These are phyloP conservation scores for Orussus abietinus DNA, from an alignment of 1,140 invertebrate genomes.

Conservation along the genomic window DNA sequence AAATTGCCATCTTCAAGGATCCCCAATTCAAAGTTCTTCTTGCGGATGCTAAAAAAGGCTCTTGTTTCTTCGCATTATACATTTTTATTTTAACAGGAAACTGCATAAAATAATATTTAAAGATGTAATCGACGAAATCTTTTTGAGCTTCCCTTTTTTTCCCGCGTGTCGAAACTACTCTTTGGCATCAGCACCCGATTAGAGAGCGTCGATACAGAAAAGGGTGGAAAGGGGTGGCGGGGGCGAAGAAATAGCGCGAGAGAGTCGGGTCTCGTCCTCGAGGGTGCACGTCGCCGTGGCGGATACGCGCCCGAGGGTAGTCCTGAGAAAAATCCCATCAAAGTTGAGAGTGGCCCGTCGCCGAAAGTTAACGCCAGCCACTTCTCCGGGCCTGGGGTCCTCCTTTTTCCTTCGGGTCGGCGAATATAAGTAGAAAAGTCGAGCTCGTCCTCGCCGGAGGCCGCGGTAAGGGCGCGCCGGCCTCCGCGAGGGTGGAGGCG, in stretches of 20 bases:
- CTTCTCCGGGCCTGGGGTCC: conserved; percentile 11
- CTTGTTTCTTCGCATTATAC: no score
- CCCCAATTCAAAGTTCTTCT: no score
- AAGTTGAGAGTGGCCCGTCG: conserved; percentile 35
- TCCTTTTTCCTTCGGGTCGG: conserved; percentile 15
- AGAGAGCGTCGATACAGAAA: conserved; percentile 27
- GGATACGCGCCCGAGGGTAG: no score
- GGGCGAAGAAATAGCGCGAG: conserved; percentile 3
- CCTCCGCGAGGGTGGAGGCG: conserved; percentile 2
- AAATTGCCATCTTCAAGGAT: no score
- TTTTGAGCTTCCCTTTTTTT: no score
- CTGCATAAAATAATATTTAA: no score
- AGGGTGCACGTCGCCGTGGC: no score
- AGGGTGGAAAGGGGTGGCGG: neutral
- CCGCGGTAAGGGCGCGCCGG: conserved; percentile 14
- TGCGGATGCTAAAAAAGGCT: no score
- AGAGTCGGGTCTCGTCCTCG: neutral
- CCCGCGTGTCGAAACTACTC: conserved; percentile 21
- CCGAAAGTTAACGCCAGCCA: conserved; percentile 29
- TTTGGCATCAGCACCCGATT: conserved; percentile 15
- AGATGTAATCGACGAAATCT: no score
- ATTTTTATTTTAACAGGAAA: no score
- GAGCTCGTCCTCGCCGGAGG: conserved; percentile 7
- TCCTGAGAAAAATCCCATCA: conserved; percentile 33
- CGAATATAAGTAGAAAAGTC: conserved; percentile 24